These are phyloP conservation scores for Mythimna loreyi DNA, from an alignment of 2,888 invertebrate species.

Conservation along the genomic window DNA sequence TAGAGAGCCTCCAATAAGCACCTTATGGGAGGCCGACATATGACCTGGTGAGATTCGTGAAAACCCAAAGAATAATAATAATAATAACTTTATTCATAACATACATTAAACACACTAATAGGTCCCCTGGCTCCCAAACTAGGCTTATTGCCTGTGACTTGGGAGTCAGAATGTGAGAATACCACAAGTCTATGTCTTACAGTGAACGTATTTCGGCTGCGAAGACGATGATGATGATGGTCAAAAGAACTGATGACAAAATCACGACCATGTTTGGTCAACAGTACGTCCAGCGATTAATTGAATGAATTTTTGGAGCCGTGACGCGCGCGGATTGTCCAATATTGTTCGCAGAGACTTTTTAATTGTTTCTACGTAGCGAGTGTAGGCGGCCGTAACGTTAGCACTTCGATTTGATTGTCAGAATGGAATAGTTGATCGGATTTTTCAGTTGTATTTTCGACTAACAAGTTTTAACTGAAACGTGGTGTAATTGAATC, in stretches of 20 bases:
- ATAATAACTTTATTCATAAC: too few species aligned
- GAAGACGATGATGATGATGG: too few species aligned
- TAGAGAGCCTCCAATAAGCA: too few species aligned
- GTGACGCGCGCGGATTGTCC: constrained; percentile 39
- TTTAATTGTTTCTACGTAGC: constrained; percentile 42
- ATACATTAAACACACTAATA: too few species aligned
- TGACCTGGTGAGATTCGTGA: too few species aligned
- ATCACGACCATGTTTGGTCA: constrained; percentile 9
- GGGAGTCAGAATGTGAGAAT: too few species aligned
- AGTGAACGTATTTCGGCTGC: too few species aligned
- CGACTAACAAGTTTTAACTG: background rate
- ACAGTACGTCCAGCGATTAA: constrained; percentile 49
- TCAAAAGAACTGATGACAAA: background rate
- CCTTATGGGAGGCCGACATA: too few species aligned
- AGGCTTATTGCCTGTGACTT: too few species aligned
- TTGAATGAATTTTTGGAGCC: constrained; percentile 60
- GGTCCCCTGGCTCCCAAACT: too few species aligned
- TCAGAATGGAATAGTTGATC: constrained; percentile 29
- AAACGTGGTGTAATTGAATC: constrained; percentile 1
- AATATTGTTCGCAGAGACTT: constrained; percentile 39
- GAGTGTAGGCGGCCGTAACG: constrained; percentile 10
- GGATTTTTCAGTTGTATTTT: constrained; percentile 5
- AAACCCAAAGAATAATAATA: too few species aligned
- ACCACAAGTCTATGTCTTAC: too few species aligned
- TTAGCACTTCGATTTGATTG: constrained; percentile 44